Percentiles rank a stretch among this genome's conserved stretches.
phyloP scores from a whole-genome alignment of 2,113 vertebrate genomes.

The Istiophorus platypterus region DNA sequence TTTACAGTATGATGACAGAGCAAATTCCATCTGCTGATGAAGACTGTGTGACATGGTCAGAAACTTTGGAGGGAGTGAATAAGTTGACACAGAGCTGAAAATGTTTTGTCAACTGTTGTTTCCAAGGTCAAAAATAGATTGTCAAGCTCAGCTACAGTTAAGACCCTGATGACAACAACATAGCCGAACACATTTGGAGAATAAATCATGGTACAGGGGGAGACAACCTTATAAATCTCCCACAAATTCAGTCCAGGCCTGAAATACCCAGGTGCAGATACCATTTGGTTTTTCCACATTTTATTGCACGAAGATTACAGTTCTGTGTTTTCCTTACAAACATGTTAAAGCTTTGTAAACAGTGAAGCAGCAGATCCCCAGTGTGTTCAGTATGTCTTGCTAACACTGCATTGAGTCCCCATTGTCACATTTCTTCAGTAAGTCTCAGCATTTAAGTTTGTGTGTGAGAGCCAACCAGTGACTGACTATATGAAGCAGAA shows the following conservation, averaged over 20 bases:
- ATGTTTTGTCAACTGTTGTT: neutral
- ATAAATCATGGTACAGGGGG: neutral
- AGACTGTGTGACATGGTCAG: neutral
- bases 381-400: conserved; percentile 45
- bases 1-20: too few species aligned
- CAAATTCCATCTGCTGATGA: neutral
- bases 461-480: conserved; percentile 51
- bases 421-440: conserved; percentile 22
- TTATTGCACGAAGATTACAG: conserved; percentile 82
- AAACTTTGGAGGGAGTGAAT: neutral
- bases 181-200: neutral
- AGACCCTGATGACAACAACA: neutral
- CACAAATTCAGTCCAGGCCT: neutral
- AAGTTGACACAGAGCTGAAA: neutral
- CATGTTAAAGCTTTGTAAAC: conserved; percentile 84
- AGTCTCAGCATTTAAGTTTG: conserved; percentile 21
- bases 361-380: conserved; percentile 72
- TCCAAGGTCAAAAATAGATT: neutral
- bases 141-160: neutral
- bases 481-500: conserved; percentile 49
- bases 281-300: conserved; percentile 61
- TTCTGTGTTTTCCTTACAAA: conserved; percentile 74
- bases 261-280: conserved; percentile 1
- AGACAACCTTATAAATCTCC: too few species aligned
- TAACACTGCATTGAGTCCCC: conserved; percentile 47